Evolutionary conservation across 1,140 invertebrate genomes (phyloP), one percentile per base, ranked within the genome.

Genomic region (Hetaerina americana): DNA sequence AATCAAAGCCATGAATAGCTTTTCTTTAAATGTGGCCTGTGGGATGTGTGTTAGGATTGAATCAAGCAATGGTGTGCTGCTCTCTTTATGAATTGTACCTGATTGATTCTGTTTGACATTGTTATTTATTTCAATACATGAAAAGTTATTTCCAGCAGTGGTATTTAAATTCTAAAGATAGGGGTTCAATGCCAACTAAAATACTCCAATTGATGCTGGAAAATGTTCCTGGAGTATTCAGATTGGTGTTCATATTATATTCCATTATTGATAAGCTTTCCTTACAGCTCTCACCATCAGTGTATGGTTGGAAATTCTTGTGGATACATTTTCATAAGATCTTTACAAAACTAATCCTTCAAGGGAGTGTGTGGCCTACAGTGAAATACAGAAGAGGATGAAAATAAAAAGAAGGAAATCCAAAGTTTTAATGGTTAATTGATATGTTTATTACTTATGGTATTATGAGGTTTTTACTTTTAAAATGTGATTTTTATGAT

Each of bases 401-500:
- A n/a, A n/a, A n/a, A n/a, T n/a, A n/a, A n/a, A n/a, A 57, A 12
- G 15, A 57, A 57, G 40, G 40, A 57, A 57, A 1, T 57, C 15
- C 10, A 57, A 12, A 2, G 10, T 12, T 57, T 3, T 57, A 57
- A 57, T n/a, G 40, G 15, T n/a, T 5, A 57, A 40, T 18, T 57
- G 15, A 57, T 57, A 57, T 57, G 40, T 57, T 57, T 57, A 57
- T 57, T 57, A n/a, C 40, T 57, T 57, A n/a, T 57, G 40, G 40
- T n/a, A 57, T 57, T n/a, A 57, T 18, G n/a, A 18, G 40, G 22
- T 57, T 57, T 57, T 57, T 57, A 12, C 3, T 18, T 18, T 57
- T 57, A n/a, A 57, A 57, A 57, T 57, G 40, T 57, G 40, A 57
- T 57, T 57, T 57, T 57, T 57, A 57, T 57, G 40, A n/a, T 57